Evolutionary conservation across 2,888 invertebrate species (phyloP).

Genomic region (Amphipoea lucens): DNA sequence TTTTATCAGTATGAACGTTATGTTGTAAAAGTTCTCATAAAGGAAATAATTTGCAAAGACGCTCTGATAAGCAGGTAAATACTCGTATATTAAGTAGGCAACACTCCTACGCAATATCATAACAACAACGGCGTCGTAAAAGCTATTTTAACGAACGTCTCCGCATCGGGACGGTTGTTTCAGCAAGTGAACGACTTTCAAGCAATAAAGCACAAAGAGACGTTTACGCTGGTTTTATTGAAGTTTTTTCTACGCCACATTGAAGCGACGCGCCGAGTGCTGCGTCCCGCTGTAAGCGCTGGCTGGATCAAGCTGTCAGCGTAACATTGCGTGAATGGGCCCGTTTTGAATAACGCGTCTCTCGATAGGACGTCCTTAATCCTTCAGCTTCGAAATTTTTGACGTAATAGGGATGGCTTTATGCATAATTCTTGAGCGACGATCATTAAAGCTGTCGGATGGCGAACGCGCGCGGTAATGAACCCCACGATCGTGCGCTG

Average conservation of each 20-base stretch:
- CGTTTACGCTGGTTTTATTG: conserved; percentile 81
- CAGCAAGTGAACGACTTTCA: conserved; percentile 80
- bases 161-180: conserved; percentile 75
- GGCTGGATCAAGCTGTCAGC: conserved; percentile 70
- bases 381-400: conserved; percentile 54
- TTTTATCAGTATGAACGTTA: conserved; percentile 4
- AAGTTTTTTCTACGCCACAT: conserved; percentile 82
- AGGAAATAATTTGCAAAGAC: conserved; percentile 32
- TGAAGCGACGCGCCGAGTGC: conserved; percentile 76
- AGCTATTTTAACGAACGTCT: conserved; percentile 77
- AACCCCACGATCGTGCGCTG: conserved; percentile 72
- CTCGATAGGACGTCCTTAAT: conserved; percentile 44
- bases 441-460: conserved; percentile 76
- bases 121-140: conserved; percentile 73
- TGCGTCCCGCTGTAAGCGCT: conserved; percentile 51
- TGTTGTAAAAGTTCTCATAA: conserved; percentile 14
- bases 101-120: conserved; percentile 67
- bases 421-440: conserved; percentile 69
- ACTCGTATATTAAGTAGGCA: conserved; percentile 44
- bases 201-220: conserved; percentile 83
- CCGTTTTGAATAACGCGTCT: conserved; percentile 40
- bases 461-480: conserved; percentile 76
- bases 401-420: conserved; percentile 67
- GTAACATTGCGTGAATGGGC: conserved; percentile 37
- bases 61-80: conserved; percentile 45